These are phyloP conservation scores for Drosophila fulvimacula DNA, from an alignment of 2,888 invertebrate species.

Conservation along the genomic window DNA sequence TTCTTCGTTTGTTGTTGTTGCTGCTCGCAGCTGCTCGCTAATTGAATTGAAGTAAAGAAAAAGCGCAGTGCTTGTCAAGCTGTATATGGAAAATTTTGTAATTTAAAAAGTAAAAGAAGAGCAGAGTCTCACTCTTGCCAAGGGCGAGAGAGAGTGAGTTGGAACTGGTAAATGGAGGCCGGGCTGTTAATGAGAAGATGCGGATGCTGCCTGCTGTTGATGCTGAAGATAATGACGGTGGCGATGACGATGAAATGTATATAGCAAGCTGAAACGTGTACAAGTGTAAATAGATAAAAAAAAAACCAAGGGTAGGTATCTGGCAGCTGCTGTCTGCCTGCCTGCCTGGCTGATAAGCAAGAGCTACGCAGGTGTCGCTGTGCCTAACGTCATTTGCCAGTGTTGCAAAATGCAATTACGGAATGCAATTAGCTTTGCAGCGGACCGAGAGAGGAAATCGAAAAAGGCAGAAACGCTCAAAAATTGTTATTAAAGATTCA, in stretches of 20 bases:
- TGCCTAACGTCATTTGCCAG: slow-evolving; percentile 34
- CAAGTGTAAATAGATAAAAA: slow-evolving; percentile 80
- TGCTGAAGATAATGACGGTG: slow-evolving; percentile 44
- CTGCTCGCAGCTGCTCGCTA: slow-evolving; percentile 61
- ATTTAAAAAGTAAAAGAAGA: slow-evolving; percentile 43
- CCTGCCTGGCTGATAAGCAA: slow-evolving; percentile 15
- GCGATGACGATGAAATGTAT: slow-evolving; percentile 59
- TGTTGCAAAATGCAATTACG: slow-evolving; percentile 75
- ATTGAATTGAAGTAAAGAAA: slow-evolving; percentile 49
- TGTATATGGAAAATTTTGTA: slow-evolving; percentile 70
- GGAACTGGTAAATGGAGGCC: slow-evolving; percentile 10
- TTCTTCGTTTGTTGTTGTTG: slow-evolving; percentile 46
- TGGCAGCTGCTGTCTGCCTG: slow-evolving; percentile 3
- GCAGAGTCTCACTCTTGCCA: background rate
- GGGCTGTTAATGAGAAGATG: slow-evolving; percentile 45
- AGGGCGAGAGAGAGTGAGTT: slow-evolving; percentile 8
- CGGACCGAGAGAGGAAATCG: slow-evolving; percentile 61
- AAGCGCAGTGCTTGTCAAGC: slow-evolving; percentile 57
- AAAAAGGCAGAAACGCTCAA: slow-evolving; percentile 8
- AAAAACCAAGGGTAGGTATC: slow-evolving; percentile 7
- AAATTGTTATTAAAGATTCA: slow-evolving; percentile 15
- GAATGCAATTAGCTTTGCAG: slow-evolving; percentile 67
- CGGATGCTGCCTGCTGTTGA: slow-evolving; percentile 31
- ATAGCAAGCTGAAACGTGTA: slow-evolving; percentile 70
- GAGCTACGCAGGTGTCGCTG: slow-evolving; percentile 30